These are phyloP conservation scores for Thaumetopoea pityocampa DNA, from an alignment of 1,140 invertebrate species.

Conservation along the genomic window DNA sequence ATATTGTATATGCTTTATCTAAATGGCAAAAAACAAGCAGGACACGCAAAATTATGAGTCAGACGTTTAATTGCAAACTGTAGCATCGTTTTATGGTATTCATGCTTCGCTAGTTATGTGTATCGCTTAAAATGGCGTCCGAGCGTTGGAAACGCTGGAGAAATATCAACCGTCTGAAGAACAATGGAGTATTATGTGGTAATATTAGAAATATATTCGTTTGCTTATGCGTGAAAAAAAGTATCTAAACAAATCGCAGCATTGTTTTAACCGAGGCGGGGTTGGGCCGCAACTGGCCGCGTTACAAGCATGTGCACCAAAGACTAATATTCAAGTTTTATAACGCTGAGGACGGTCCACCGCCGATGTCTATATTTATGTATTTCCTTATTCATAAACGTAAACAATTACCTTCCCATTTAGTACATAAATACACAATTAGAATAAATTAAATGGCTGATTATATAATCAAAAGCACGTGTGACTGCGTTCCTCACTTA, in stretches of 20 bases:
- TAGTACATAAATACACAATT: not conserved
- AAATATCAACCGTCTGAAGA: slow-evolving; percentile 64
- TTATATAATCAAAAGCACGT: slow-evolving; percentile 21
- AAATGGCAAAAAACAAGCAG: too few species aligned
- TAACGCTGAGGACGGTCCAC: too few species aligned
- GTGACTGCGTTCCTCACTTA: slow-evolving; percentile 32
- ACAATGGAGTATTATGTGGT: slow-evolving; percentile 75
- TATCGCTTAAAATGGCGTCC: slow-evolving; percentile 56
- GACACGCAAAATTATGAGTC: slow-evolving; percentile 6
- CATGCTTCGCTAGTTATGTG: slow-evolving; percentile 53
- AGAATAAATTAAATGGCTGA: slow-evolving; percentile 1
- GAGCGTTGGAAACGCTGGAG: slow-evolving; percentile 59
- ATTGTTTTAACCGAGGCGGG: slow-evolving; percentile 58
- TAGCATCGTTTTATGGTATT: slow-evolving; percentile 43
- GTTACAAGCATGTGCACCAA: too few species aligned
- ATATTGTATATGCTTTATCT: too few species aligned
- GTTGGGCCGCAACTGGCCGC: slow-evolving; percentile 45
- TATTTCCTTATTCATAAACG: too few species aligned
- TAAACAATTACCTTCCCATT: too few species aligned
- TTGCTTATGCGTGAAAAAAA: slow-evolving; percentile 68
- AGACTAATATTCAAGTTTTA: slow-evolving; percentile 10
- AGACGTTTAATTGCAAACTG: slow-evolving; percentile 34
- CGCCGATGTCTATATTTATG: too few species aligned
- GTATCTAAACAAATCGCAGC: slow-evolving; percentile 71
- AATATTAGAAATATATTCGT: slow-evolving; percentile 74